Base-by-base conservation (phyloP, 2,888 invertebrate genomes). In the Rhyacophila evoluta region DNA sequence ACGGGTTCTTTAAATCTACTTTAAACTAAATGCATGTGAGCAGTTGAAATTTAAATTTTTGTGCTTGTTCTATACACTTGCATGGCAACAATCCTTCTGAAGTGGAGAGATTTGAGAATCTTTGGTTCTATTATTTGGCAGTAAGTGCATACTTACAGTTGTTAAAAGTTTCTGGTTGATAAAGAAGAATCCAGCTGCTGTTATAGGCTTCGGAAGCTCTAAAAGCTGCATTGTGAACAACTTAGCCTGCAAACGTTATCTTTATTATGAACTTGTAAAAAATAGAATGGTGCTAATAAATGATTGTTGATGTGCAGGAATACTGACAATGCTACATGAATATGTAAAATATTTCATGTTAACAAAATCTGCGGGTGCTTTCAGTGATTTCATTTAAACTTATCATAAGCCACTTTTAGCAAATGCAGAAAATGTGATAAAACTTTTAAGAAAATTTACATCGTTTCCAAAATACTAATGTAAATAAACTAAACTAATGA, bases 161-260 rank as follows among this genome's bases (percentile, higher is more conserved):
- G 72, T 55, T 4, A 77, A 8, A 19, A 77, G 72, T 10, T 74
- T 6, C 25, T 69, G 67, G 27, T 77, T 38, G 11, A 77, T 68
- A 4, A 6, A 27, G 25, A 77, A 73, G n/a, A 77, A 73, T 10
- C 77, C 77, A 8, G 27, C 77, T 5, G 77, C 77, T 6, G 73
- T 37, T 11, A 73, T 28, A 10, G 67, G 38, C 39, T 37, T 19
- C 2, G 73, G 73, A 5, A 73, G 38, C 8, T 68, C 73, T 28
- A 74, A 68, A 28, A 77, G n/a, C 69, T 77, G 77, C 12, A 73
- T 29, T 2, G 29, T 19, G 29, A 77, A 77, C 4, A 77, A 19
- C 3, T 73, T 36, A n/a, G 73, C 38, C 77, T 77, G 67, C 1
- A 55, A 74, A 27, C 12, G 3, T 6, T 11, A 5, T 11, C 8